Percentiles rank a stretch among this genome's conserved stretches.
Evolutionary conservation across 2,888 invertebrate genomes (phyloP).

Genomic region (Theretra japonica): DNA sequence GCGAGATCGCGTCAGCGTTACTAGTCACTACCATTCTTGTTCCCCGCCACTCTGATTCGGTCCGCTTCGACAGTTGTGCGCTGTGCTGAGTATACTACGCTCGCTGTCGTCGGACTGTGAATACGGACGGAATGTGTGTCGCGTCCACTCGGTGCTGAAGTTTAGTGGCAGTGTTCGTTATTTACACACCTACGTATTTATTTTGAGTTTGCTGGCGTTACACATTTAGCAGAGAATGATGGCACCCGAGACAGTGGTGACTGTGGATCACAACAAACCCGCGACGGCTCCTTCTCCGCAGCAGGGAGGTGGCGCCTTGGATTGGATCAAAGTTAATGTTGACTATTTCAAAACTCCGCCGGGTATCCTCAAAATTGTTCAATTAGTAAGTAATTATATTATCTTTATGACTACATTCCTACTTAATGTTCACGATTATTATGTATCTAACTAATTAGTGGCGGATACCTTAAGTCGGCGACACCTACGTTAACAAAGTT

Average conservation of each 20-base stretch:
- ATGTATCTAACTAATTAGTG: conserved; percentile 24
- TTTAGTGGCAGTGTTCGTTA: conserved; percentile 75
- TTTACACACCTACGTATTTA: conserved; percentile 46
- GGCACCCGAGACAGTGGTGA: conserved; percentile 94
- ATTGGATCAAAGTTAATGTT: conserved; percentile 90
- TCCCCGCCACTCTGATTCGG: conserved; percentile 44
- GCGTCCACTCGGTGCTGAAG: conserved; percentile 70
- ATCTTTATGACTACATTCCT: conserved; percentile 4
- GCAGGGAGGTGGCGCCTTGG: conserved; percentile 83
- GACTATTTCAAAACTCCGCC: conserved; percentile 92
- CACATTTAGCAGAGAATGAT: conserved; percentile 78
- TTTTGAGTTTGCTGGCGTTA: conserved; percentile 38
- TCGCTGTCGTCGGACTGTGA: conserved; percentile 56
- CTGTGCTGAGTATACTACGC: conserved; percentile 70
- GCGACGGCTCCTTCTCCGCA: conserved; percentile 74
- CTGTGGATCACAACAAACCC: conserved; percentile 88
- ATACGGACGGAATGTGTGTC: conserved; percentile 63
- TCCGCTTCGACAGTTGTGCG: conserved; percentile 66
- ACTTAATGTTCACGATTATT: conserved; percentile 1
- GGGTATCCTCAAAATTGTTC: conserved; percentile 91
- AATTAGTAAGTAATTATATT: conserved; percentile 87
- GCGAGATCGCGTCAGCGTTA: conserved; percentile 42
- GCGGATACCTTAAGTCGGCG: neutral
- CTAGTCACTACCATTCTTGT: conserved; percentile 59
- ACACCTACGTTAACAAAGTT: neutral